These are phyloP conservation scores for Chymomyza costata DNA, from an alignment of 1,140 invertebrate species.

Conservation along the genomic window DNA sequence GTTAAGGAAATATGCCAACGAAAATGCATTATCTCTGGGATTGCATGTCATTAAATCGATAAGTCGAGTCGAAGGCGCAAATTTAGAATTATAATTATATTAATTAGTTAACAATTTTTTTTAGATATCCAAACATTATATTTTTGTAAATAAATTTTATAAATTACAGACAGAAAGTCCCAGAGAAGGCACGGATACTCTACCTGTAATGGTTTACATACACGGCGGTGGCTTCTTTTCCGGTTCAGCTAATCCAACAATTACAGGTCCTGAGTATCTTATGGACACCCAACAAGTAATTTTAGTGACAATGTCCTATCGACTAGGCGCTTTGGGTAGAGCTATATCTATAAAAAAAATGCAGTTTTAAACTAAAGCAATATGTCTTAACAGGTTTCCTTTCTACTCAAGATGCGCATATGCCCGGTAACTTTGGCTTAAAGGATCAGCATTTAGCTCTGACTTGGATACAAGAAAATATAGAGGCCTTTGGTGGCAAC, in stretches of 20 bases:
- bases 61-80: too few species aligned
- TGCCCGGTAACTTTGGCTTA: slow-evolving; percentile 78
- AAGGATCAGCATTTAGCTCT: slow-evolving; percentile 78
- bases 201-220: slow-evolving; percentile 76
- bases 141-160: too few species aligned
- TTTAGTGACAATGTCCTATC: slow-evolving; percentile 61
- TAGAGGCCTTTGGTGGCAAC: slow-evolving; percentile 74
- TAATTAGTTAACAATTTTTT: too few species aligned
- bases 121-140: too few species aligned
- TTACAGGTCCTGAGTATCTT: slow-evolving; percentile 75
- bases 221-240: slow-evolving; percentile 76
- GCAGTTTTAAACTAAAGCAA: not conserved
- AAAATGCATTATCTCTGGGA: too few species aligned
- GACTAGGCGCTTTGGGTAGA: slow-evolving; percentile 64
- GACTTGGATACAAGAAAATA: slow-evolving; percentile 74
- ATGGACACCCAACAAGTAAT: slow-evolving; percentile 68
- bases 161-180: not conserved
- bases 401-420: slow-evolving; percentile 63
- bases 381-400: slow-evolving; percentile 54
- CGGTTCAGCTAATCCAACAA: slow-evolving; percentile 55
- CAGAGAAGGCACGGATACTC: too few species aligned
- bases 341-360: not conserved
- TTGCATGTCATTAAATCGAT: too few species aligned
- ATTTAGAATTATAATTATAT: too few species aligned
- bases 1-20: too few species aligned